Evolutionary conservation across 2,888 invertebrate genomes (phyloP).

Genomic region (Galerucella calmariensis): DNA sequence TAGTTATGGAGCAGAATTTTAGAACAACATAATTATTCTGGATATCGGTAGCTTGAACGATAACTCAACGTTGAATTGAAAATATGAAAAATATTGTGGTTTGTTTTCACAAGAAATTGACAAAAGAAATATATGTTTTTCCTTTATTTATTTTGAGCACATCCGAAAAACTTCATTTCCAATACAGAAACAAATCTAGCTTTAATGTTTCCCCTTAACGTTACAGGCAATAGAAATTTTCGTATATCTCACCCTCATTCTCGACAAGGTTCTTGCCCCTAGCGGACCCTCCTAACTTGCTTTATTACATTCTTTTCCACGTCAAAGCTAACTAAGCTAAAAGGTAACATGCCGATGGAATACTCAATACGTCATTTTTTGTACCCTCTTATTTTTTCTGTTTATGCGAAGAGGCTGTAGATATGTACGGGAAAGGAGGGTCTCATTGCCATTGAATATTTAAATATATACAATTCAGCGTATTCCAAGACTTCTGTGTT

Average conservation of each 20-base stretch:
- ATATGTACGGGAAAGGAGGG: not conserved
- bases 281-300: conserved; percentile 55
- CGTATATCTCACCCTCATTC: conserved; percentile 15
- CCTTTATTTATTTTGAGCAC: not conserved
- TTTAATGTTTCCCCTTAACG: conserved; percentile 12
- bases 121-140: too few species aligned
- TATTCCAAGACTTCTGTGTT: not conserved
- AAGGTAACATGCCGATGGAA: conserved; percentile 60
- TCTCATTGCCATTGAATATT: not conserved
- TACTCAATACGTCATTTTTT: conserved; percentile 54
- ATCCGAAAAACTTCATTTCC: not conserved
- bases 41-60: too few species aligned
- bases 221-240: conserved; percentile 6
- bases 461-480: not conserved
- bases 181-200: not conserved
- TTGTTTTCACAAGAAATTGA: too few species aligned
- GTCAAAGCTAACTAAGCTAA: conserved; percentile 61
- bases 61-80: too few species aligned
- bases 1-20: too few species aligned
- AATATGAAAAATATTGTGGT: too few species aligned
- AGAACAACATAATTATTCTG: too few species aligned
- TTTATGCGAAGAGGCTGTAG: not conserved
- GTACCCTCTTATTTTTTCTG: not conserved
- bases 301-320: conserved; percentile 63
- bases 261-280: conserved; percentile 45